These are phyloP conservation scores for Falco columbarius DNA, from an alignment of 2,797 vertebrate species.

Conservation along the genomic window DNA sequence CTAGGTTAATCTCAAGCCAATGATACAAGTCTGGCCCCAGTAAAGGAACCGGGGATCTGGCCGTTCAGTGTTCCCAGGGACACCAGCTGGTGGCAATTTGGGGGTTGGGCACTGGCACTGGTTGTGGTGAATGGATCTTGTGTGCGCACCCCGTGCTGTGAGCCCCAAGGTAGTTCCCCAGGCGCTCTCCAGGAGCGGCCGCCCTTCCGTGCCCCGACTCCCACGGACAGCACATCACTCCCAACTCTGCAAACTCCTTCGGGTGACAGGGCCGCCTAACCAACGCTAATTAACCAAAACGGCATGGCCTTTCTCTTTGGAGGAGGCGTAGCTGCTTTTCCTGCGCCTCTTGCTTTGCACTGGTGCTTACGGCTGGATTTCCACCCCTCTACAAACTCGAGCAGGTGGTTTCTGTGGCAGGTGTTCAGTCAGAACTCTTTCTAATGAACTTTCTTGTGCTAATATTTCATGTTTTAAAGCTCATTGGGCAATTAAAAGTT, in stretches of 20 bases:
- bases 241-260: not conserved
- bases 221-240: rapidly evolving
- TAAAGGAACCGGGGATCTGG: not conserved
- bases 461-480: not conserved
- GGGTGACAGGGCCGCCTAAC: not conserved
- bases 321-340: not conserved
- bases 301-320: not conserved
- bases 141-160: not conserved
- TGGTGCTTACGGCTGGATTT: not conserved
- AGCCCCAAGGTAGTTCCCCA: not conserved
- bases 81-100: rapidly evolving
- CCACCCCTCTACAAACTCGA: not conserved
- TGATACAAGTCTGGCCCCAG: not conserved
- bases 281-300: not conserved
- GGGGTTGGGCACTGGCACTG: not conserved
- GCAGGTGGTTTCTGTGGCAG: not conserved
- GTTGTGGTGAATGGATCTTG: not conserved
- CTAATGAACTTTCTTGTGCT: not conserved
- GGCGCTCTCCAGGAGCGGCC: too few relatives aligned
- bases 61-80: not conserved
- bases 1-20: too few relatives aligned
- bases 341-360: not conserved
- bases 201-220: not conserved
- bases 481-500: not conserved
- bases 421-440: not conserved